phyloP scores from a whole-genome alignment of 2,888 invertebrate genomes.

The Rhagonycha fulva region DNA sequence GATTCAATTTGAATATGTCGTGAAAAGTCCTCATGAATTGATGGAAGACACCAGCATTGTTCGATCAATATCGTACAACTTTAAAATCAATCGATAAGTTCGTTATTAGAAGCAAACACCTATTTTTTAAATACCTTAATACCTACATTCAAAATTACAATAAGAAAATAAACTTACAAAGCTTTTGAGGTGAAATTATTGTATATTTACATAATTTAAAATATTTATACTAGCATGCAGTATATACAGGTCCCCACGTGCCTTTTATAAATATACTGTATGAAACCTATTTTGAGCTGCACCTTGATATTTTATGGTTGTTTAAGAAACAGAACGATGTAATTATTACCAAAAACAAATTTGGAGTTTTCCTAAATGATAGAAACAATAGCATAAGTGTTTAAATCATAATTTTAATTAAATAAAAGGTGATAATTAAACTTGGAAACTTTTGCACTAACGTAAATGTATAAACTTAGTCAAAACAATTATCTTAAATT shows the following conservation, averaged over 20 bases:
- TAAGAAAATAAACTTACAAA: background rate
- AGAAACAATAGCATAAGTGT: background rate
- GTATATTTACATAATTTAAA: constrained; percentile 11
- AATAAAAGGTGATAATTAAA: background rate
- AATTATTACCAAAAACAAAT: background rate
- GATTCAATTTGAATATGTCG: no score
- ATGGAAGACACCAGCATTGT: no score
- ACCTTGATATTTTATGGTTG: constrained; percentile 12
- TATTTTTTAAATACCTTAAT: background rate
- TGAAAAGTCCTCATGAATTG: no score
- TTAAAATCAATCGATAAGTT: background rate
- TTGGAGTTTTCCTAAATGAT: background rate
- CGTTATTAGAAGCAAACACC: background rate
- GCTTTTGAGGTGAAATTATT: constrained; percentile 6
- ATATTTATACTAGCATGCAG: constrained; percentile 9
- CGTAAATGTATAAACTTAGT: background rate
- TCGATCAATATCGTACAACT: background rate
- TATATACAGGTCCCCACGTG: constrained; percentile 14
- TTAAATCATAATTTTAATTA: background rate
- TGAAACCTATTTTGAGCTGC: constrained; percentile 14
- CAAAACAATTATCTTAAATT: constrained; percentile 10
- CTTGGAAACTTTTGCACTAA: background rate
- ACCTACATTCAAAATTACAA: background rate
- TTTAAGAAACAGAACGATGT: constrained; percentile 1
- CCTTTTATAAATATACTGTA: constrained; percentile 19